These are phyloP conservation scores for Conus canariensis DNA, from an alignment of 2,888 invertebrate genomes.

Conservation along the genomic window DNA sequence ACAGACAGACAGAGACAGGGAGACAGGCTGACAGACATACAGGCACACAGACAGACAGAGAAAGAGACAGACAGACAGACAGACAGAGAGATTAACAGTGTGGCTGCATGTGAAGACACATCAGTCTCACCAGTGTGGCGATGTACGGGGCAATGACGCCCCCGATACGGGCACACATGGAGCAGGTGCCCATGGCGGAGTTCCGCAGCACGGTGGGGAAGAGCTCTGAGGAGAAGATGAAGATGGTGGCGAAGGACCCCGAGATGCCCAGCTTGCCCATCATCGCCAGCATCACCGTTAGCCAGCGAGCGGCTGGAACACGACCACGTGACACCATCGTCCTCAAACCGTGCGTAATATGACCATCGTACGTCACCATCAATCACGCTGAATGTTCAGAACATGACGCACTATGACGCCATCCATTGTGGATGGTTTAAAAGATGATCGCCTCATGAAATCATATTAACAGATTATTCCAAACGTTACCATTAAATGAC, in stretches of 20 bases:
- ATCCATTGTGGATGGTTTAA: too few species aligned
- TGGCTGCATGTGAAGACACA: neutral
- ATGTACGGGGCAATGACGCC: conserved; percentile 65
- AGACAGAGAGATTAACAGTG: neutral
- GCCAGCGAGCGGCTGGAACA: conserved; percentile 55
- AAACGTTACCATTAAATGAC: too few species aligned
- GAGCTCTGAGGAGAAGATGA: conserved; percentile 60
- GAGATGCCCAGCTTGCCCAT: conserved; percentile 63
- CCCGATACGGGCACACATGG: conserved; percentile 60
- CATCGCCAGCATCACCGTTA: conserved; percentile 60
- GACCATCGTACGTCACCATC: neutral
- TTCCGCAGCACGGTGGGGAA: conserved; percentile 64
- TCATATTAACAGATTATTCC: too few species aligned
- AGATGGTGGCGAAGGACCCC: conserved; percentile 61
- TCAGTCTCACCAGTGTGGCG: conserved; percentile 53
- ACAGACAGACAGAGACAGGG: too few species aligned
- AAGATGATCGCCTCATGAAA: too few species aligned
- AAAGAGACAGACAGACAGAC: neutral
- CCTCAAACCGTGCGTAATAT: too few species aligned
- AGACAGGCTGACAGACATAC: neutral
- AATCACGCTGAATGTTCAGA: neutral
- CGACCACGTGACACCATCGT: neutral
- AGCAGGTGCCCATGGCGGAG: conserved; percentile 61
- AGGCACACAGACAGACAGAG: neutral
- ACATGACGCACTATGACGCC: neutral